Conservation (phyloP, 2,888 invertebrate genomes). For the Lapara coniferarum region DNA sequence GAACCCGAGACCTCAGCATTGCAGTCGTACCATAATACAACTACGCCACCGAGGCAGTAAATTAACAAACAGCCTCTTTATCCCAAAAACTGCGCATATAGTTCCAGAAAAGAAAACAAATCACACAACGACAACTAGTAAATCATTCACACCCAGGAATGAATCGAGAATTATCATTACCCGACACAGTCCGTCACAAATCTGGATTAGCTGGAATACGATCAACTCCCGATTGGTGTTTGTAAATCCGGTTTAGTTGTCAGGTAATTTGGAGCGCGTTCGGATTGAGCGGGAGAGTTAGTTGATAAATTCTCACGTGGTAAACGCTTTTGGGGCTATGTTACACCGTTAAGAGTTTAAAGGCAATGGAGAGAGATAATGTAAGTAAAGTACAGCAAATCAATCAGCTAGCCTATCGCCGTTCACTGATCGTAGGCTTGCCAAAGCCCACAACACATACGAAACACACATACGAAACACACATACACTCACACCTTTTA, state of each 20-base stretch:
- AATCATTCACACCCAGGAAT: background rate
- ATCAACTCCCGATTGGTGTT: constrained; percentile 32
- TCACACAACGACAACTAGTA: background rate
- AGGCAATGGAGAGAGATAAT: too few species aligned
- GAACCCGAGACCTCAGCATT: too few species aligned
- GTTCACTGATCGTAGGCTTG: too few species aligned
- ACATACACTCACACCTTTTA: too few species aligned
- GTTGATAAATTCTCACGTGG: constrained; percentile 50
- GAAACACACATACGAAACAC: too few species aligned
- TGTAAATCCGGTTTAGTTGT: constrained; percentile 38
- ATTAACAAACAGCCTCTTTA: too few species aligned
- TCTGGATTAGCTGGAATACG: constrained; percentile 28
- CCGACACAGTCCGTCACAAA: background rate
- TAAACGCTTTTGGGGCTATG: constrained; percentile 33
- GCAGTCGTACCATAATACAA: too few species aligned
- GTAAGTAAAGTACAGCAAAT: too few species aligned
- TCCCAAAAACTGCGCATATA: too few species aligned
- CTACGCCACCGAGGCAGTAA: too few species aligned
- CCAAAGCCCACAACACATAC: too few species aligned
- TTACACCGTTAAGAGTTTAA: constrained; percentile 43
- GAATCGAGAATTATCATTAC: background rate
- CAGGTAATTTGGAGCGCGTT: constrained; percentile 43
- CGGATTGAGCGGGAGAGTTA: constrained; percentile 46
- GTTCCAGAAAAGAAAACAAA: background rate
- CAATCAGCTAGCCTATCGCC: too few species aligned